Evolutionary conservation across 2,797 vertebrate genomes (phyloP).

Genomic region (Saguinus oedipus): DNA sequence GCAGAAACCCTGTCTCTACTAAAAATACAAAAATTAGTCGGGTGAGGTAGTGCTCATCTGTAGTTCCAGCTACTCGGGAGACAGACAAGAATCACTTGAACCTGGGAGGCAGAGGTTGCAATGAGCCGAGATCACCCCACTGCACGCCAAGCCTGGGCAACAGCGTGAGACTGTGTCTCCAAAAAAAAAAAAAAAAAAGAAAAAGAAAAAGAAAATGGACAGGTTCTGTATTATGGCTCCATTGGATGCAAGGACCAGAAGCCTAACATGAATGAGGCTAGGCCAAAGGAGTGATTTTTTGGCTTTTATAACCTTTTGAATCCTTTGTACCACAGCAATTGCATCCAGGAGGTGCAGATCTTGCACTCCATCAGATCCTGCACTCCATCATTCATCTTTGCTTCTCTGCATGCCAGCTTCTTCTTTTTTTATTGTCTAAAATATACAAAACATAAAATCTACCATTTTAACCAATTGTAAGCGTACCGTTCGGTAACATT

Average conservation of each 20-base stretch:
- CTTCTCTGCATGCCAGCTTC: neutral
- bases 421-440: neutral
- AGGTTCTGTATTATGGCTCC: neutral
- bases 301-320: neutral
- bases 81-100: neutral
- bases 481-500: neutral
- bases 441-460: neutral
- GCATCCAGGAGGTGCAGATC: neutral
- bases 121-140: neutral
- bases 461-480: neutral
- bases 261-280: neutral
- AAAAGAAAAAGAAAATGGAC: neutral
- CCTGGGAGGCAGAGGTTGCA: neutral
- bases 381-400: neutral
- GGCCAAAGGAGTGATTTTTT: neutral
- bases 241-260: neutral
- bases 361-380: neutral
- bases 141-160: too few species aligned
- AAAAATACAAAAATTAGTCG: neutral
- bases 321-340: neutral
- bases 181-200: too few species aligned
- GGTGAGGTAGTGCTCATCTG: neutral
- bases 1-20: neutral
- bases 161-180: too few species aligned
- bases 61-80: neutral